These are phyloP conservation scores for Chesias legatella DNA, from an alignment of 2,888 invertebrate species.

Conservation along the genomic window DNA sequence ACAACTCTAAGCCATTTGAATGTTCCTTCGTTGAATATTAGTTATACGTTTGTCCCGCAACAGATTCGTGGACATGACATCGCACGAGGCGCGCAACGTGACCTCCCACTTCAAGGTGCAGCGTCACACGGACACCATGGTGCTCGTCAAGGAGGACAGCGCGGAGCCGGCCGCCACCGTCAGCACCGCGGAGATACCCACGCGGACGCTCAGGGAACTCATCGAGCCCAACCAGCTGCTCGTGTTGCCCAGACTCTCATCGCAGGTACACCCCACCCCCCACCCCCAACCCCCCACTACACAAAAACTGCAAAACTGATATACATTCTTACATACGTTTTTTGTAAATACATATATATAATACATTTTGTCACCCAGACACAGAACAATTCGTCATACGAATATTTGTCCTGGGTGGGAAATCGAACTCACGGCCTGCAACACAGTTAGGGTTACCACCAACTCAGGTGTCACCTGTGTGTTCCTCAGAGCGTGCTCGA, in stretches of 20 bases:
- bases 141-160: slow-evolving; percentile 94
- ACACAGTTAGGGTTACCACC: too few relatives aligned
- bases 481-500: slow-evolving; percentile 83
- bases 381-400: too few relatives aligned
- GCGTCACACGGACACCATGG: slow-evolving; percentile 78
- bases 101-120: slow-evolving; percentile 86
- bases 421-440: too few relatives aligned
- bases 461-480: background rate
- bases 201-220: slow-evolving; percentile 92
- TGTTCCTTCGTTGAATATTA: too few relatives aligned
- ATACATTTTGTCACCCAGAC: too few relatives aligned
- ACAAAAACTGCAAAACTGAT: too few relatives aligned
- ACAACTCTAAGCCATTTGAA: too few relatives aligned
- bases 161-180: slow-evolving; percentile 90
- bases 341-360: too few relatives aligned
- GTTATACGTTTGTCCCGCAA: too few relatives aligned
- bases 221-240: slow-evolving; percentile 94
- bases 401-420: too few relatives aligned
- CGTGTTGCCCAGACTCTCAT: slow-evolving; percentile 92
- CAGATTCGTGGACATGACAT: slow-evolving; percentile 85
- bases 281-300: too few relatives aligned
- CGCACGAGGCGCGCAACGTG: slow-evolving; percentile 82
- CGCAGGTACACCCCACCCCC: slow-evolving; percentile 82
- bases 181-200: slow-evolving; percentile 94
- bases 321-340: too few relatives aligned